Percentiles rank a stretch among this genome's conserved stretches.
These are phyloP conservation scores for Pyrrhosoma nymphula DNA, from an alignment of 2,888 invertebrate genomes.

Conservation along the genomic window DNA sequence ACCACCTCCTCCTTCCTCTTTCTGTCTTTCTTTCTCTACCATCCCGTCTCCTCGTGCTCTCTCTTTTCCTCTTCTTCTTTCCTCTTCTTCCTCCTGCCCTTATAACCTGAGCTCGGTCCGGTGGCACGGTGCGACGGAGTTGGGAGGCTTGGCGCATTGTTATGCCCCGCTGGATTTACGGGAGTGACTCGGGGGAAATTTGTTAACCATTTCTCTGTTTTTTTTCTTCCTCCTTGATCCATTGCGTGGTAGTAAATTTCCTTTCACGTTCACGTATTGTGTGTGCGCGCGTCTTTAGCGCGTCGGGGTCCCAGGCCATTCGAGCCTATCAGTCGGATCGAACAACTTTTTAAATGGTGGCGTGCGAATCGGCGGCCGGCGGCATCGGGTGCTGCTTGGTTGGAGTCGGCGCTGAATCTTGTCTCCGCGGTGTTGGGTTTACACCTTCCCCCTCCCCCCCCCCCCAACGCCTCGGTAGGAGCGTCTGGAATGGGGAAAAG, in stretches of 20 bases:
- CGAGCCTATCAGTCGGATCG: slow-evolving; percentile 11
- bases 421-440: neutral
- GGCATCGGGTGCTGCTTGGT: neutral
- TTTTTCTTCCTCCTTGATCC: neutral
- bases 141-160: neutral
- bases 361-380: neutral
- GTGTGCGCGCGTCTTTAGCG: neutral
- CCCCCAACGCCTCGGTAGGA: neutral
- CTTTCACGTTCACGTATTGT: neutral
- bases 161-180: neutral
- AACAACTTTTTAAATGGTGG: slow-evolving; percentile 11
- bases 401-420: neutral
- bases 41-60: too few species aligned
- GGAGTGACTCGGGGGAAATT: neutral
- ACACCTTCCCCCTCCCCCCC: neutral
- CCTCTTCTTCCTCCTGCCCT: neutral
- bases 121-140: neutral
- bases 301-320: neutral
- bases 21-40: too few species aligned
- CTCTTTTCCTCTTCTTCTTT: too few species aligned
- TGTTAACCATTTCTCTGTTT: neutral
- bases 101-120: too few species aligned
- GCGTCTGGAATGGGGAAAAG: neutral
- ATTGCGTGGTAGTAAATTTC: slow-evolving; percentile 19
- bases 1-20: neutral